Base-by-base conservation (phyloP, 2,113 vertebrate genomes). In the Seriola aureovittata region DNA sequence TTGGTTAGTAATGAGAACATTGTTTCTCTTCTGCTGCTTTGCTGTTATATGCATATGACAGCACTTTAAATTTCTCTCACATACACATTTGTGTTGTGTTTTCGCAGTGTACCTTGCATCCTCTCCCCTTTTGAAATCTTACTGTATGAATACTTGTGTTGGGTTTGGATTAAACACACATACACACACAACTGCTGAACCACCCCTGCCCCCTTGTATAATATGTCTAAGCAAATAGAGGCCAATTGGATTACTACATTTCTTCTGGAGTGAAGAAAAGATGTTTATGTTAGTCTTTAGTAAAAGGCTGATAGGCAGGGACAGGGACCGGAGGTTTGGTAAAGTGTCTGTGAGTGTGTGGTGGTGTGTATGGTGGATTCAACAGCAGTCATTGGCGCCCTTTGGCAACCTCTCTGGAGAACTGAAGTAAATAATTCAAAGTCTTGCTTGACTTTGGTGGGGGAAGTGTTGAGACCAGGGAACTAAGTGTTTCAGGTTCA, bases 401-500 rank as follows among this genome's bases (percentile, higher is more conserved):
- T 52, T 82, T 60, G 12, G 19, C 57, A 38, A 32, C 40, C 69
- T 83, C 81, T 82, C 74, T 71, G 71, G 70, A 87, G 50, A 86
- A 77, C 13, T 44, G 2, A 79, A 81, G 64, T 86, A 66, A 92
- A 89, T 86, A 72, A 92, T 91, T 90, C 73, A 92, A 78, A 58
- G 32, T 71, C 40, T 63, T 67, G 44, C 80, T 82, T 64, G 68
- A 79, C 52, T 78, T 85, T 85, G 25, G 40, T 64, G 29, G 23
- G 64, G 54, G 50, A 82, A 76, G 46, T 82, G 50, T 69, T 25
- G 65, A 71, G 70, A 38, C 40, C 32, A 52, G 59, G 36, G 60
- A 78, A 70, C 44, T 23, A 68, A 25, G 50, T 62, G 44, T 74
- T 66, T 81, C 54, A 65, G 62, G 77, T 65, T 71, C 58, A 62